Base-by-base conservation (phyloP, 2,113 vertebrate species). In the Xyrauchen texanus region DNA sequence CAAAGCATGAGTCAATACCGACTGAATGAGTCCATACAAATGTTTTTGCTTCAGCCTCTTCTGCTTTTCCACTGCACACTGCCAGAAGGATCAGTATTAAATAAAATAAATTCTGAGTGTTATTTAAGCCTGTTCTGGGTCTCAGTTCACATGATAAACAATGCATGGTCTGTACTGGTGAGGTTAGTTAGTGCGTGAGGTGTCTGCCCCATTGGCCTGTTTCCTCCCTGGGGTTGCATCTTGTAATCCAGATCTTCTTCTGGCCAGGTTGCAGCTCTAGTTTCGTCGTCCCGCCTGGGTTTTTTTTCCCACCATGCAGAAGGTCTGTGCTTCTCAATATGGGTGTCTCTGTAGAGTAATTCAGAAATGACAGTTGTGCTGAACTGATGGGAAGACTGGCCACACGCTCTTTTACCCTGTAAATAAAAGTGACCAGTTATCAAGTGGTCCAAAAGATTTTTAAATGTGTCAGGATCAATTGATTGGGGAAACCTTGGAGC, bases 11-110 rank as follows among this genome's bases (percentile, higher is more conserved):
- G 55, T 73, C 70, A 60, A 21, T 73, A 10, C 44, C 4, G 55
- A 73, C 15, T 46, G 6, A 73, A 11, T 61, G 55, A 73, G 70
- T 46, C 70, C 70, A 73, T 47, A 21, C 55, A 73, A 61, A 73
- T 7, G 6, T 34, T 21, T 80, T 57, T 13, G 60, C 4, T 73
- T 73, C 70, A 73, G 55, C 55, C 60, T 73, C 4, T 73, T 73
- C 70, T 60, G 55, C 55, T 73, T 73, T 47, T 47, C 44, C 70
- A 60, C 69, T 44, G 52, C 52, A 45, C n/a, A 6, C 9, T 71
- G 53, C 53, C 69, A 72, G 53, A 72, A 60, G 70, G 44, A 13
- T 16, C 55, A 46, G 42, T 15, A n/a, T 57, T 8, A 68, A 51
- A 58, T 58, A 16, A 34, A 1, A 1, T 34, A 34, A 1, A 1